Evolutionary conservation across 2,888 invertebrate species (phyloP), one percentile per base, ranked within the genome.

Genomic region (Volucella inflata): DNA sequence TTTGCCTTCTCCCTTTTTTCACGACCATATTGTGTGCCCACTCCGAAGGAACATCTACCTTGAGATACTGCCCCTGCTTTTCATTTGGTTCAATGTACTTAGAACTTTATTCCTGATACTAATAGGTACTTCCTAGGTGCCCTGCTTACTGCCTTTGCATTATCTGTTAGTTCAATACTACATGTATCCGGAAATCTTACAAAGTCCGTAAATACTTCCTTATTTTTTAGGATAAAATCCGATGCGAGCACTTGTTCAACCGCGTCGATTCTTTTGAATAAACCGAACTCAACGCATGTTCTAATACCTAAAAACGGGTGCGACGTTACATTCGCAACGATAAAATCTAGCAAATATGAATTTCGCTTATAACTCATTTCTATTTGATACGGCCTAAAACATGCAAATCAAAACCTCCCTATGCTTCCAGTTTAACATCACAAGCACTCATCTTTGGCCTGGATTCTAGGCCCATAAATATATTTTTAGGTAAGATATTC

Each of bases 21-120:
- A 77, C 53, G 9, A 77, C 77, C 44, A 82, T 51, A 40, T 71
- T 62, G 14, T 84, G 84, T 2, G 67, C 42, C 79, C 79, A 84
- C 30, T 83, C 83, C 8, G 60, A 59, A 9, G 81, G 76, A 11
- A 17, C 53, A 42, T 76, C 76, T 38, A 48, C 40, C 11, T 75
- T 81, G 64, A 60, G 38, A 88, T 87, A n/a, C 88, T 88, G 30
- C 77, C 83, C 62, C 59, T 67, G 53, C 59, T 72, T 75, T 85
- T 84, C 81, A 72, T 88, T 38, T 79, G 30, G 11, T 83, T 16
- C 67, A 87, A 65, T 30, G 51, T 68, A 55, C 77, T 55, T 74
- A 87, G 38, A 87, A 76, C 38, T 84, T 84, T 67, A 74, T 68
- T 42, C 42, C 70, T 42, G 40, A 89, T 72, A 38, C 87, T 62